Evolutionary conservation across 2,797 vertebrate genomes (phyloP).

Genomic region (Taenioides sp.): DNA sequence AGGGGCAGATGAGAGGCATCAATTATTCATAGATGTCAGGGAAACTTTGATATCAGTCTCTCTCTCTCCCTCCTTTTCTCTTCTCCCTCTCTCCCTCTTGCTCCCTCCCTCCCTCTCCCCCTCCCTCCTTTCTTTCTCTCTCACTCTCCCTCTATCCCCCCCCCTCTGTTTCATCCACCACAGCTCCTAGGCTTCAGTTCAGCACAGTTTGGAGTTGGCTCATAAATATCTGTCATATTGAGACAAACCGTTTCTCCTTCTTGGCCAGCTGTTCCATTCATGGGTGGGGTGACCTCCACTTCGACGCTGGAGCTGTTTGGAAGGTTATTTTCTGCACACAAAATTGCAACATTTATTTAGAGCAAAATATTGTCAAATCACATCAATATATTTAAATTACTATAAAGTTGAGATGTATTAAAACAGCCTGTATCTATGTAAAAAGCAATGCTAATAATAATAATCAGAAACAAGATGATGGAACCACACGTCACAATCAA

Average conservation of each 20-base stretch:
- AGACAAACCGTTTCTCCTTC: constrained; percentile 80
- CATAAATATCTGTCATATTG: neutral
- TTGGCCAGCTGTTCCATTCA: constrained; percentile 89
- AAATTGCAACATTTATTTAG: constrained; percentile 4
- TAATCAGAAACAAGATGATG: neutral
- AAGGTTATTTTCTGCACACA: constrained; percentile 86
- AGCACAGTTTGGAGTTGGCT: neutral
- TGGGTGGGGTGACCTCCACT: constrained; percentile 92
- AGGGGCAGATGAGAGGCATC: constrained; percentile 41
- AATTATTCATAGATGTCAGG: constrained; percentile 57
- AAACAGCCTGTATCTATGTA: constrained; percentile 11
- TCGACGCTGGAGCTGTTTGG: constrained; percentile 91
- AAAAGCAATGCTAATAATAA: constrained; percentile 44
- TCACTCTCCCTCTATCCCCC: neutral
- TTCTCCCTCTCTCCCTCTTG: neutral
- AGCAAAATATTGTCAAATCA: constrained; percentile 27
- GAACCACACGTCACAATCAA: neutral
- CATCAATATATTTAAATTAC: neutral
- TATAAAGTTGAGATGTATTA: neutral
- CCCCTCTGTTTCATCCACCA: neutral
- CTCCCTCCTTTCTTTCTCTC: neutral
- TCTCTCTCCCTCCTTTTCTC: neutral
- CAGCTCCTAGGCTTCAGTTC: neutral
- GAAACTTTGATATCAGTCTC: constrained; percentile 30
- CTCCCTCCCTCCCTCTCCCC: neutral